Percentiles rank a stretch among this genome's conserved stretches.
phyloP scores from a whole-genome alignment of 1,140 invertebrate species.

The Drosophila guanche region DNA sequence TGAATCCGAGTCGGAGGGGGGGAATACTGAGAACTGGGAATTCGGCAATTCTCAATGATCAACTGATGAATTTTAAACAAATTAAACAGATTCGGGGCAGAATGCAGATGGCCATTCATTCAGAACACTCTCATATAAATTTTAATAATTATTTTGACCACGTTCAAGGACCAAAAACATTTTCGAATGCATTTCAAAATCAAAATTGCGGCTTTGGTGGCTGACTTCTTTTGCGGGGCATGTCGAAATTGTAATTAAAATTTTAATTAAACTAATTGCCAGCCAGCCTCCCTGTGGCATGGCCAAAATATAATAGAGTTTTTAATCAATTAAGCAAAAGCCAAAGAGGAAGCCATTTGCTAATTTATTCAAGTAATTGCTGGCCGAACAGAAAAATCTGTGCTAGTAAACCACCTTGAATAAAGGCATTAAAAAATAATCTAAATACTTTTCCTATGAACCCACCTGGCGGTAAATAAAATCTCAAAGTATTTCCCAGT shows the following conservation, averaged over 20 bases:
- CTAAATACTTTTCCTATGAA: not conserved
- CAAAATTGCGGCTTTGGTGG: slow-evolving; percentile 31
- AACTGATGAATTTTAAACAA: too few relatives aligned
- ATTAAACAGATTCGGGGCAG: too few relatives aligned
- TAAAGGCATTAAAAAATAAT: slow-evolving; percentile 2
- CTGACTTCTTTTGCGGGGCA: slow-evolving; percentile 12
- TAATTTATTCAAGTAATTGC: slow-evolving; percentile 16
- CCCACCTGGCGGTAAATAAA: slow-evolving; percentile 14
- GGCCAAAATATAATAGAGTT: slow-evolving; percentile 30
- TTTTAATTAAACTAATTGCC: slow-evolving; percentile 68
- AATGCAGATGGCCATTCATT: too few relatives aligned
- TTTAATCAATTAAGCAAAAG: slow-evolving; percentile 35
- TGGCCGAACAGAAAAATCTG: not conserved
- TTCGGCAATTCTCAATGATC: too few relatives aligned
- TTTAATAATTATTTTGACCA: too few relatives aligned
- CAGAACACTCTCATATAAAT: too few relatives aligned
- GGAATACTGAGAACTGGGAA: too few relatives aligned
- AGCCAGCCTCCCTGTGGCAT: not conserved
- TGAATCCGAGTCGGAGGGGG: not conserved
- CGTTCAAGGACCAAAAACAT: too few relatives aligned
- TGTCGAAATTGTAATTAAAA: slow-evolving; percentile 28
- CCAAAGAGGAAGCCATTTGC: slow-evolving; percentile 8
- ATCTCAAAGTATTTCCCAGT: not conserved
- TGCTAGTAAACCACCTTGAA: too few relatives aligned
- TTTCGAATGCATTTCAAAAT: slow-evolving; percentile 26